Conservation (phyloP, 2,797 vertebrate species). For the Sphenodon punctatus region DNA sequence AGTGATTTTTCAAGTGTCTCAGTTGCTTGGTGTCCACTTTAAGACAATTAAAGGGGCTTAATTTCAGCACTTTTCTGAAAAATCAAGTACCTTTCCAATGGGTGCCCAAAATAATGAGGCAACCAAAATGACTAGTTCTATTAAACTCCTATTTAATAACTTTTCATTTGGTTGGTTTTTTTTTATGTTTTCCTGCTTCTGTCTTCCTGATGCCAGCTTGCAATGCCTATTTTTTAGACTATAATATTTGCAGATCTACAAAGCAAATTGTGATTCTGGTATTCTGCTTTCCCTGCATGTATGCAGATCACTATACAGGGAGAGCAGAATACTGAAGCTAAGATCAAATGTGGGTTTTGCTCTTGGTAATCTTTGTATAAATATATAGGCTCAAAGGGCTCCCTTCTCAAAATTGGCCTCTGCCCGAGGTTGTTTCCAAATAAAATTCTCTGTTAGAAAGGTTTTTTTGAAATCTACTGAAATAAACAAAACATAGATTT, state of each 20-base stretch:
- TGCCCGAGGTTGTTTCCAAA: too few relatives aligned
- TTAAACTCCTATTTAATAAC: too few relatives aligned
- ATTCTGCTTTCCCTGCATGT: background rate
- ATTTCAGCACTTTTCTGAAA: background rate
- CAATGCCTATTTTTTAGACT: background rate
- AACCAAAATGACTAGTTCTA: too few relatives aligned
- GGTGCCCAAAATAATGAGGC: too few relatives aligned
- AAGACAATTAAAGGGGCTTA: accelerated
- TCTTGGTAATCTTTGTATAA: background rate
- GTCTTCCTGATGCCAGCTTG: too few relatives aligned
- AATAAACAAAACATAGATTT: too few relatives aligned
- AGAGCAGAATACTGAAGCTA: background rate
- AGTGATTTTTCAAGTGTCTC: accelerated
- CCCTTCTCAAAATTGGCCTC: background rate
- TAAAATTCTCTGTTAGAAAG: too few relatives aligned
- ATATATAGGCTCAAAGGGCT: background rate
- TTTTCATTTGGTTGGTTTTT: too few relatives aligned
- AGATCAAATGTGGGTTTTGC: background rate
- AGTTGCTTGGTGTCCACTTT: background rate
- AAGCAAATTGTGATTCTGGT: background rate
- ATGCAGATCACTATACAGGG: background rate
- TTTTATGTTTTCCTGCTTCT: background rate
- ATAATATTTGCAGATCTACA: background rate
- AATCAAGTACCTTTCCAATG: background rate
- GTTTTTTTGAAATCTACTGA: too few relatives aligned